Conservation (phyloP, 2,797 vertebrate genomes). For the Micropoecilia bifurca region DNA sequence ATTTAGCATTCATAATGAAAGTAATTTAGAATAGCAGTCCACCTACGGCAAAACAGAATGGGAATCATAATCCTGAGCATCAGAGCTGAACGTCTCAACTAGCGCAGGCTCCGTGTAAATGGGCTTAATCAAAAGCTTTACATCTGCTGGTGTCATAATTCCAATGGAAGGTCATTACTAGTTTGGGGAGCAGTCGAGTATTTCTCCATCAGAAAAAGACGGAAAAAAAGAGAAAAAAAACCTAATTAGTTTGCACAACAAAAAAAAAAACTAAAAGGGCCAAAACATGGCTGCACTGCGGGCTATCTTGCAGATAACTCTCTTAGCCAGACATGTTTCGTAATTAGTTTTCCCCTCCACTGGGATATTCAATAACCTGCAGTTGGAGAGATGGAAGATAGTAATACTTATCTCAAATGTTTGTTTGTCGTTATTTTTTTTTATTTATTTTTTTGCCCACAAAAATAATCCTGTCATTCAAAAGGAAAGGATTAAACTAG, state of each 20-base stretch:
- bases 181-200: conserved; percentile 77
- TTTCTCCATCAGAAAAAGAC: conserved; percentile 68
- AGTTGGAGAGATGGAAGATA: conserved; percentile 82
- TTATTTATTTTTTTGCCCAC: conserved; percentile 45
- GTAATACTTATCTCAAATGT: conserved; percentile 80
- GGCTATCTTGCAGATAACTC: conserved; percentile 84
- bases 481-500: conserved; percentile 74
- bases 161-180: conserved; percentile 78
- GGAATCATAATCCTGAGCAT: conserved; percentile 71
- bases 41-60: conserved; percentile 71
- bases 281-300: conserved; percentile 81
- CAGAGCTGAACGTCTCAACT: conserved; percentile 68
- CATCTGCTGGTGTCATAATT: conserved; percentile 81
- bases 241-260: conserved; percentile 84
- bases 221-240: conserved; percentile 51
- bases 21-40: conserved; percentile 70
- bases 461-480: conserved; percentile 79
- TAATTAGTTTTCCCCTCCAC: conserved; percentile 84
- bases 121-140: conserved; percentile 81
- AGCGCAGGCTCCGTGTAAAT: conserved; percentile 67
- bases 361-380: conserved; percentile 84
- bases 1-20: conserved; percentile 70
- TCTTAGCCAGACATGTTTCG: conserved; percentile 82
- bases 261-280: conserved; percentile 73
- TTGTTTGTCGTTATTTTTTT: conserved; percentile 7